Base-by-base conservation (phyloP, 2,113 vertebrate genomes). In the Apodemus speciosus region DNA sequence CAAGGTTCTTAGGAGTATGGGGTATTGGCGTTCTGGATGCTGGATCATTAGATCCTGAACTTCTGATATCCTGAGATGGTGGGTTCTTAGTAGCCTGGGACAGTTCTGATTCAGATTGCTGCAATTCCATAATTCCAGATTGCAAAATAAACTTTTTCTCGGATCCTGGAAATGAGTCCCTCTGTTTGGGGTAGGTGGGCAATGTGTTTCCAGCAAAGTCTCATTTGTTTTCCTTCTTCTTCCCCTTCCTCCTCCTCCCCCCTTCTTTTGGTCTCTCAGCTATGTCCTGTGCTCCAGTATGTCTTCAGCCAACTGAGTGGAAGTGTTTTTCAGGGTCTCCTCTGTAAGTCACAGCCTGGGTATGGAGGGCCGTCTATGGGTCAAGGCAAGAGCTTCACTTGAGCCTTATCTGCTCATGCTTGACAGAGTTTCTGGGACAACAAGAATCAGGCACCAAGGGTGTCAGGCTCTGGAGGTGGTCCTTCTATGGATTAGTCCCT, bases 281-380 rank as follows among this genome's bases (percentile, higher is more conserved):
- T 93, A 8, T 96, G 90, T 72, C 85, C 92, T 64, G 0, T 79
- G 69, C 0, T 95, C 25, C 0, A 0, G 0, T 0, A 0, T 5
- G 0, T 89, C 1, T 0, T 40, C 49, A 3, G 0, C 2, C 1
- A 0, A 23, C 0, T 95, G n/a, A 2, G 35, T 11, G 0, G 0
- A 3, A 0, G 8, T 1, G 1, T 40, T 3, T 0, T 79, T 23
- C 21, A 79, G 0, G 9, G 0, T 0, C 8, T 38, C 20, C 3
- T 46, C 0, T 0, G 96, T 97, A 88, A 96, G 95, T 94, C 73
- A 66, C 53, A 51, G 21, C 79, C 27, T 4, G 30, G 89, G 72
- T 9, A 35, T 21, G n/a, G 38, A 35, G 23, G 1, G 4, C 14
- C 35, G 75, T 49, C 53, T 35, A 38, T 68, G 46, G 72, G 49